Percentiles rank a stretch among this genome's conserved stretches.
These are phyloP conservation scores for Microcaecilia unicolor DNA, from an alignment of 2,797 vertebrate genomes.

Conservation along the genomic window DNA sequence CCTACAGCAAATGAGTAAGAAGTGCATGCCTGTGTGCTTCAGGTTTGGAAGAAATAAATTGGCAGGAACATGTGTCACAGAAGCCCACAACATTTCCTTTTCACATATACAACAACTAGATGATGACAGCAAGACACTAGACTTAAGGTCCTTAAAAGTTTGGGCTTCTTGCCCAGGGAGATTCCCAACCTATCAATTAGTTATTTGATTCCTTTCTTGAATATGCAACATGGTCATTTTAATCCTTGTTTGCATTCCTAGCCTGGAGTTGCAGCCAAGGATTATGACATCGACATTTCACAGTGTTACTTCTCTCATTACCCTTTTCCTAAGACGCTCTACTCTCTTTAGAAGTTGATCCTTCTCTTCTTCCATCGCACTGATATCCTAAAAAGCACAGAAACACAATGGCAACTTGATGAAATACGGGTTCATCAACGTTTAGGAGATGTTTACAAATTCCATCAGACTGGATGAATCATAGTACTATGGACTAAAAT, in stretches of 20 bases:
- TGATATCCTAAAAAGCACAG: conserved; percentile 72
- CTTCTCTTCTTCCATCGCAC: conserved; percentile 95
- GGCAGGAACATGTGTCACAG: conserved; percentile 39
- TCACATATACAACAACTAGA: conserved; percentile 37
- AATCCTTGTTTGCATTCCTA: conserved; percentile 69
- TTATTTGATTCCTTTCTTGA: conserved; percentile 43
- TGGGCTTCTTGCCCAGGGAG: conserved; percentile 43
- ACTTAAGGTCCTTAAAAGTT: conserved; percentile 37
- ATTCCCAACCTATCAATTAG: conserved; percentile 46
- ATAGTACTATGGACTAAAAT: no score
- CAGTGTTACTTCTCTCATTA: conserved; percentile 47
- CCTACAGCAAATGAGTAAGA: conserved; percentile 68
- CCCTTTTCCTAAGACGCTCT: conserved; percentile 89
- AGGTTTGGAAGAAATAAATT: conserved; percentile 39
- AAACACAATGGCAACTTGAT: conserved; percentile 6
- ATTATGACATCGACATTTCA: conserved; percentile 28
- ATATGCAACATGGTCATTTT: conserved; percentile 40
- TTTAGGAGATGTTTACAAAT: no score
- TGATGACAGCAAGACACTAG: conserved; percentile 40
- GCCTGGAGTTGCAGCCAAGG: conserved; percentile 37
- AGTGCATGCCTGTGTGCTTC: conserved; percentile 41
- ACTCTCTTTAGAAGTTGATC: conserved; percentile 91
- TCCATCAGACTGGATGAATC: no score
- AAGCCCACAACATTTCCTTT: conserved; percentile 41
- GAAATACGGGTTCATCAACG: no score